phyloP scores from a whole-genome alignment of 23 tunicate genomes.

The Trididemnum clinides region DNA sequence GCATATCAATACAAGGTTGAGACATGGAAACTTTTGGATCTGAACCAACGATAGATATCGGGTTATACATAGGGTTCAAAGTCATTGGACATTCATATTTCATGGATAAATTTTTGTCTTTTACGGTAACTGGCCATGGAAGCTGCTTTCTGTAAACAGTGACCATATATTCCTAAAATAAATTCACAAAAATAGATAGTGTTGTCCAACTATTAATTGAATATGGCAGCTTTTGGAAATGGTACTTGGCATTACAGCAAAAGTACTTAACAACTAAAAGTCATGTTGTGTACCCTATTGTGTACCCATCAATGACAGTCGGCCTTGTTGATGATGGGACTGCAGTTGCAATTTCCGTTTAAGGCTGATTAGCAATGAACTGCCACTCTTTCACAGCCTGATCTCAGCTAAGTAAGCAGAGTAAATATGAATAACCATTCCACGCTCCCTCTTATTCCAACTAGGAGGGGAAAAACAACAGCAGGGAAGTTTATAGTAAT shows the following conservation, averaged over 20 bases:
- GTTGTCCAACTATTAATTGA: background rate
- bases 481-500: no score
- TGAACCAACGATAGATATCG: conserved; percentile 53
- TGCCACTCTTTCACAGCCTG: no score
- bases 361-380: no score
- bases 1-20: conserved; percentile 87
- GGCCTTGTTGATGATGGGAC: no score
- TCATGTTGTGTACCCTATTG: no score
- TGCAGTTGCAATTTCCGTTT: no score
- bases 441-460: no score
- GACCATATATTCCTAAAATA: conserved; percentile 64
- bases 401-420: no score
- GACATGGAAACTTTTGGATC: conserved; percentile 82
- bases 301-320: no score
- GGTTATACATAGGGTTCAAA: conserved; percentile 70
- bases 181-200: background rate
- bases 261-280: no score
- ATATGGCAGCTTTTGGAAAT: background rate
- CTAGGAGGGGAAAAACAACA: no score
- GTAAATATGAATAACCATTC: no score
- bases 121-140: conserved; percentile 74
- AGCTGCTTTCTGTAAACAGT: conserved; percentile 70
- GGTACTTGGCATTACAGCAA: background rate
- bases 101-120: conserved; percentile 35
- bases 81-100: conserved; percentile 93